Evolutionary conservation across 2,113 vertebrate genomes (phyloP).

Genomic region (Suncus etruscus): DNA sequence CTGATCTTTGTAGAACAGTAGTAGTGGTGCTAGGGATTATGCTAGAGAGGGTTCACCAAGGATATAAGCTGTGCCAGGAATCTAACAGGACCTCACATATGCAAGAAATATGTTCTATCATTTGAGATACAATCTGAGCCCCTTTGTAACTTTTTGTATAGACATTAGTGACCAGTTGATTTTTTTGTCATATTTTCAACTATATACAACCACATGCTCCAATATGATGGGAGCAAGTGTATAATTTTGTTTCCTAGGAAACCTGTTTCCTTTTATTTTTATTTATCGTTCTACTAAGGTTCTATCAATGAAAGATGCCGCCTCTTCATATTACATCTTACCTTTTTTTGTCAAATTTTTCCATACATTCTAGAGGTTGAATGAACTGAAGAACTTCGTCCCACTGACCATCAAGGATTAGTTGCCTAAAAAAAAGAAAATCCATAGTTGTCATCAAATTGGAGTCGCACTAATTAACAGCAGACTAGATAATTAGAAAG

Average conservation of each 20-base stretch:
- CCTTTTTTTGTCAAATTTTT: constrained; percentile 99
- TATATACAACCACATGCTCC: neutral
- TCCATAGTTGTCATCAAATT: constrained; percentile 31
- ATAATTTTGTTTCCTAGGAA: neutral
- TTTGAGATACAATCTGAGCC: neutral
- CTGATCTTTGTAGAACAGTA: too few species aligned
- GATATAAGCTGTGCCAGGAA: too few species aligned
- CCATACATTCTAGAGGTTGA: constrained; percentile 97
- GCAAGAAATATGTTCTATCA: too few species aligned
- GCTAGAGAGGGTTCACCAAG: too few species aligned
- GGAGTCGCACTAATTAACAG: constrained; percentile 55
- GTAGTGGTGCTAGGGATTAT: too few species aligned
- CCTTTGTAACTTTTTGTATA: neutral
- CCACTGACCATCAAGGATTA: constrained; percentile 98
- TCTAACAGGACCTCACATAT: too few species aligned
- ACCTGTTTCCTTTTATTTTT: constrained; percentile 1
- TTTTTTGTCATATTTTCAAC: constrained; percentile 28
- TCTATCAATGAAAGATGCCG: neutral
- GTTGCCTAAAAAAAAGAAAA: constrained; percentile 89
- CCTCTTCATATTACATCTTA: constrained; percentile 75
- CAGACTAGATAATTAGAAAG: constrained; percentile 19
- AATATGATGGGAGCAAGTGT: neutral
- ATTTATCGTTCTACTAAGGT: constrained; percentile 47
- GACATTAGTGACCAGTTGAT: neutral
- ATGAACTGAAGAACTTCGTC: constrained; percentile 99